A percentile compares a stretch with the other conserved stretches of the same genome.
These are phyloP conservation scores for Paedocypris micromegethes DNA, from an alignment of 2,797 vertebrate species.

Conservation along the genomic window DNA sequence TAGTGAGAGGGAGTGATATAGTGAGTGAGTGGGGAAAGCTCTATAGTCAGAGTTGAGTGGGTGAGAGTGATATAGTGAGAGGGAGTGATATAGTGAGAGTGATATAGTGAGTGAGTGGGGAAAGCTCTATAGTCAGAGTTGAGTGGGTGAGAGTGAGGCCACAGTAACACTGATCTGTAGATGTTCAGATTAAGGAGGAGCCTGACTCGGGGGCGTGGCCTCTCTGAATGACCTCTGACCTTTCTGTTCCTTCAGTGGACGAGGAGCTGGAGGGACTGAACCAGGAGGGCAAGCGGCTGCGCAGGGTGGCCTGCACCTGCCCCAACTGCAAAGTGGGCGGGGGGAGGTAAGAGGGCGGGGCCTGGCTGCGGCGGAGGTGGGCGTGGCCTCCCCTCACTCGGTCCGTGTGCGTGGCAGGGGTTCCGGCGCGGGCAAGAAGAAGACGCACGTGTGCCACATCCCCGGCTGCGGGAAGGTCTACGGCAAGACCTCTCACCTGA, in stretches of 20 bases:
- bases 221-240: conserved; percentile 92
- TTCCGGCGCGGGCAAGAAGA: conserved; percentile 93
- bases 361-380: conserved; percentile 92
- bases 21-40: too few species aligned
- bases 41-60: too few species aligned
- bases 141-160: background rate
- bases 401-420: conserved; percentile 73
- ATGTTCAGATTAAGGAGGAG: conserved; percentile 97
- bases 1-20: too few species aligned
- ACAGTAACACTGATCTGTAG: conserved; percentile 59
- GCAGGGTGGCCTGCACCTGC: conserved; percentile 95
- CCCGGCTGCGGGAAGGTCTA: conserved; percentile 83
- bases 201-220: conserved; percentile 97
- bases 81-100: too few species aligned
- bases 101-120: too few species aligned
- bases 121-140: too few species aligned
- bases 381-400: conserved; percentile 86
- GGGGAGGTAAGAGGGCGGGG: conserved; percentile 87
- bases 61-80: too few species aligned
- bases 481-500: conserved; percentile 96
- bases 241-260: conserved; percentile 88
- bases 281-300: conserved; percentile 93
- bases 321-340: conserved; percentile 99
- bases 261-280: conserved; percentile 89
- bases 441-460: conserved; percentile 95